Evolutionary conservation across 23 tunicate genomes (phyloP).

Genomic region (Phallusia fumigata): DNA sequence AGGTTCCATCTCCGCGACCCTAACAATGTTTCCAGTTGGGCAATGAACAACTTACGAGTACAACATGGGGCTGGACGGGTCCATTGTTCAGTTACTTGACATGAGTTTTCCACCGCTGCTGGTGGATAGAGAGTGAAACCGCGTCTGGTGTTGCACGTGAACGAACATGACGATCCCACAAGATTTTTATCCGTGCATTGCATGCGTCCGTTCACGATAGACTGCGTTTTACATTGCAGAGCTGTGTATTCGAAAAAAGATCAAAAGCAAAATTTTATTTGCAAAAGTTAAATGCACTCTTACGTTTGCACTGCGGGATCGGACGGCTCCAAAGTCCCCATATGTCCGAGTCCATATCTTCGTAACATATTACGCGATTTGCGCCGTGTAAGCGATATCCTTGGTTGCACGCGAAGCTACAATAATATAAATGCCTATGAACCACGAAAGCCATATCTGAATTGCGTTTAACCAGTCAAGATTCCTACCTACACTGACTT

Average conservation of each 20-base stretch:
- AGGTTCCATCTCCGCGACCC: too few species aligned
- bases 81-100: slow-evolving; percentile 57
- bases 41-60: slow-evolving; percentile 39
- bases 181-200: slow-evolving; percentile 23
- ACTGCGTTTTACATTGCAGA: slow-evolving; percentile 22
- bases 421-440: neutral
- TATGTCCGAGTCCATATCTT: neutral
- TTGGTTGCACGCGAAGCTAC: slow-evolving; percentile 39
- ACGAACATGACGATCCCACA: slow-evolving; percentile 45
- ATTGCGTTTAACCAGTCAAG: neutral
- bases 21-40: too few species aligned
- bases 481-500: slow-evolving; percentile 36
- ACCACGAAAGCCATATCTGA: too few species aligned
- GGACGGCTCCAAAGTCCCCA: slow-evolving; percentile 53
- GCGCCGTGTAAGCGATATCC: slow-evolving; percentile 39
- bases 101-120: slow-evolving; percentile 14
- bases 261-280: neutral
- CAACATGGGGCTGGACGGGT: slow-evolving; percentile 61
- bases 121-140: slow-evolving; percentile 32
- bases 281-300: neutral
- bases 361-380: slow-evolving; percentile 13
- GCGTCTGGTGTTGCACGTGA: slow-evolving; percentile 19
- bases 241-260: neutral
- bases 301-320: slow-evolving; percentile 53
- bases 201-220: slow-evolving; percentile 29